Evolutionary conservation across 1,140 invertebrate species (phyloP).

Genomic region (Trichogramma pretiosum): DNA sequence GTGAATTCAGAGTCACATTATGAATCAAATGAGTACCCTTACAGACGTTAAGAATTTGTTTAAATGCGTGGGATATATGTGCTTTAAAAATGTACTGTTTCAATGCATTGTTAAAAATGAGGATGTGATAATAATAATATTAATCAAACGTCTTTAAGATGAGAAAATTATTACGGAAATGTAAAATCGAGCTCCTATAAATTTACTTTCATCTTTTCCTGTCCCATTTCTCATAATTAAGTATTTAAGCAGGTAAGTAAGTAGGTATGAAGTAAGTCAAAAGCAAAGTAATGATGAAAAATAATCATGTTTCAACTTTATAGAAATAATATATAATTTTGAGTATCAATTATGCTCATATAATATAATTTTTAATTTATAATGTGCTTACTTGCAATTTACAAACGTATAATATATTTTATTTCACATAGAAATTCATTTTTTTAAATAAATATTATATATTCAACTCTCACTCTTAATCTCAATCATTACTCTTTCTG

Average conservation of each 20-base stretch:
- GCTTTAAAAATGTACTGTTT: no score
- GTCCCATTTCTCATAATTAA: conserved; percentile 22
- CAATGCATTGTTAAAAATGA: no score
- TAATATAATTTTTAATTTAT: conserved; percentile 29
- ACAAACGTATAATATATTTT: conserved; percentile 31
- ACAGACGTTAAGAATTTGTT: no score
- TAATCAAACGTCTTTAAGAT: no score
- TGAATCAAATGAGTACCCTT: no score
- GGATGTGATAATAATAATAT: no score
- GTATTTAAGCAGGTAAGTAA: conserved; percentile 33
- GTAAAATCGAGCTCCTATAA: no score
- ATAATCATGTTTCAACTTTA: conserved; percentile 16
- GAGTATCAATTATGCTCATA: conserved; percentile 21
- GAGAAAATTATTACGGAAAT: no score
- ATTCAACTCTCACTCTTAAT: conserved; percentile 41
- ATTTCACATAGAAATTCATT: conserved; percentile 17
- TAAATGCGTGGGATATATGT: no score
- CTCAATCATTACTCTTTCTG: conserved; percentile 38
- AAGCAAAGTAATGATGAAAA: conserved; percentile 16
- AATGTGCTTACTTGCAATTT: conserved; percentile 26
- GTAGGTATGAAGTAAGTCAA: conserved; percentile 17
- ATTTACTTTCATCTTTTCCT: background rate
- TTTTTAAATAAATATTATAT: conserved; percentile 34
- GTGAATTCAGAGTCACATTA: no score
- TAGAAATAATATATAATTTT: conserved; percentile 14